A percentile compares a stretch with the other conserved stretches of the same genome.
phyloP scores from a whole-genome alignment of 2,888 invertebrate species.

The Xylota segnis region DNA sequence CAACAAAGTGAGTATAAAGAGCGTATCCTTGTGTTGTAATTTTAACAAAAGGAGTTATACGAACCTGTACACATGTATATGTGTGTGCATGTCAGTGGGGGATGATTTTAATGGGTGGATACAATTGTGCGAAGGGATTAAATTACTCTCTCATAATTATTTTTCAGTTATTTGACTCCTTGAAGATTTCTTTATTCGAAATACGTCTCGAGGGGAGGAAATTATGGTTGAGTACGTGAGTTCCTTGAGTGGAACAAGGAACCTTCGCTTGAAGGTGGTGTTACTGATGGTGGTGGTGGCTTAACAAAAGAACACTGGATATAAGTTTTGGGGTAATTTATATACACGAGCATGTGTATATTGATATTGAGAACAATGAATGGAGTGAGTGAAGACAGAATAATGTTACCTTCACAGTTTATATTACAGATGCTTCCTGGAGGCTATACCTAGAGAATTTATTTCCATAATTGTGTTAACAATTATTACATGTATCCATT shows the following conservation, averaged over 20 bases:
- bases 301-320: background rate
- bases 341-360: background rate
- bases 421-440: background rate
- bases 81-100: background rate
- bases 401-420: background rate
- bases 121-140: constrained; percentile 54
- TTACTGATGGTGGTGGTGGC: background rate
- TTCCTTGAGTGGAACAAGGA: background rate
- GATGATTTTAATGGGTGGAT: constrained; percentile 55
- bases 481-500: background rate
- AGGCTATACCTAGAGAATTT: background rate
- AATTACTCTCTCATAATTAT: constrained; percentile 71
- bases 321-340: constrained; percentile 2
- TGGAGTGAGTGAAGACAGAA: background rate
- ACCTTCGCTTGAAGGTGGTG: background rate
- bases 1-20: constrained; percentile 62
- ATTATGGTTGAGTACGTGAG: constrained; percentile 37
- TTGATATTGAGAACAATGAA: background rate
- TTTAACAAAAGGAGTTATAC: constrained; percentile 59
- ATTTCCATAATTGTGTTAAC: background rate
- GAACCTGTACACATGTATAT: background rate
- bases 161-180: constrained; percentile 71
- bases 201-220: constrained; percentile 45
- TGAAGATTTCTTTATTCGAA: constrained; percentile 47
- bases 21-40: constrained; percentile 64